Evolutionary conservation across 2,888 invertebrate species (phyloP).

Genomic region (Lepas anatifera): DNA sequence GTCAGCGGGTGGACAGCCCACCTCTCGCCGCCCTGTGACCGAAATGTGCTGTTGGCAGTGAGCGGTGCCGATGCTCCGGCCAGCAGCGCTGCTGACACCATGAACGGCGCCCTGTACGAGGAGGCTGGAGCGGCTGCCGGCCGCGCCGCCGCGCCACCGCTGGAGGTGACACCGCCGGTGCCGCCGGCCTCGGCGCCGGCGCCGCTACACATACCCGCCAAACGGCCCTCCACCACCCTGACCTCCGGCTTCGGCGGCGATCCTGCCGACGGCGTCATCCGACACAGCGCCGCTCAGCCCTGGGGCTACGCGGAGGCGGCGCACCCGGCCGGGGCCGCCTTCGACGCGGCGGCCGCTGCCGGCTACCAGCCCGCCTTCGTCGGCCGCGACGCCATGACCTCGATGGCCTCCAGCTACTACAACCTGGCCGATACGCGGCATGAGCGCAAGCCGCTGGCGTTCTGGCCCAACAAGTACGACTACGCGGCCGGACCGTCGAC

Average conservation of each 20-base stretch:
- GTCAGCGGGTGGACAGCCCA: too few species aligned
- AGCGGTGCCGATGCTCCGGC: neutral
- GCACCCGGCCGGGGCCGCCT: conserved; percentile 37
- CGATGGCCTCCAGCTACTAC: conserved; percentile 50
- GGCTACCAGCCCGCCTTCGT: conserved; percentile 42
- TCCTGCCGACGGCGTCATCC: conserved; percentile 55
- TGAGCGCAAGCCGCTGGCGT: conserved; percentile 42
- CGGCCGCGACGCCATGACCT: conserved; percentile 39
- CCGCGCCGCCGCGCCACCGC: conserved; percentile 19
- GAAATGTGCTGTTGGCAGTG: conserved; percentile 1
- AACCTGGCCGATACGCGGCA: conserved; percentile 54
- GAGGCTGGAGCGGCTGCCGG: conserved; percentile 21
- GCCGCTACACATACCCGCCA: conserved; percentile 78
- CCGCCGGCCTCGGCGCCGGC: conserved; percentile 34
- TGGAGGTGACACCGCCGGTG: neutral
- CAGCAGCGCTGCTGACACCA: conserved; percentile 19
- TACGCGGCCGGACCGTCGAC: conserved; percentile 37
- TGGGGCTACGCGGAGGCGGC: conserved; percentile 49
- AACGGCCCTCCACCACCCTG: conserved; percentile 34
- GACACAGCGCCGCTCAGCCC: conserved; percentile 42
- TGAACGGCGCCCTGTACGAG: conserved; percentile 26
- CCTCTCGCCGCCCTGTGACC: neutral
- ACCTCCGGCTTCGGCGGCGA: conserved; percentile 25
- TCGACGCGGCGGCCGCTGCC: conserved; percentile 39
- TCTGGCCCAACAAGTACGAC: conserved; percentile 46